A percentile compares a stretch with the other conserved stretches of the same genome.
Evolutionary conservation across 1,140 invertebrate genomes (phyloP).

Genomic region (Marisa cornuarietis): DNA sequence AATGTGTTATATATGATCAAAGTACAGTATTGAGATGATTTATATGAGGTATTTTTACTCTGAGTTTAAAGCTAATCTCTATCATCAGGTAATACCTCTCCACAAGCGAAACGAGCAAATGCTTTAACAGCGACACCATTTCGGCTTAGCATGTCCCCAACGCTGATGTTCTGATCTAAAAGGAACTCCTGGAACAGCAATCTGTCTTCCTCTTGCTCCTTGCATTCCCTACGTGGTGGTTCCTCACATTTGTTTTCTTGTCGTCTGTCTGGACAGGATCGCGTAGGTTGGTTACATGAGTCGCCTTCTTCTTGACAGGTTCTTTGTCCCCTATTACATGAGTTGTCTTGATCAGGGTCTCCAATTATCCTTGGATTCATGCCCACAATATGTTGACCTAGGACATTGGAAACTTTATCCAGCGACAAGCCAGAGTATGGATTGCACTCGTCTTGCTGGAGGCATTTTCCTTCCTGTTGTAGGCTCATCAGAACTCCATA

Average conservation of each 20-base stretch:
- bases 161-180: conserved; percentile 77
- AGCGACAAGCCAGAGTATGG: conserved; percentile 48
- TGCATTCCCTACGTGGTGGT: conserved; percentile 66
- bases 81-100: conserved; percentile 61
- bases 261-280: background rate
- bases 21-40: too few relatives aligned
- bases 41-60: too few relatives aligned
- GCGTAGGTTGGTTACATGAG: too few relatives aligned
- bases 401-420: conserved; percentile 73
- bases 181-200: conserved; percentile 89
- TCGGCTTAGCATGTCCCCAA: conserved; percentile 78
- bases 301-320: background rate
- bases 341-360: conserved; percentile 48
- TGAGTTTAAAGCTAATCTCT: too few relatives aligned
- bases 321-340: conserved; percentile 38
- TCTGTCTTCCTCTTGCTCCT: conserved; percentile 62
- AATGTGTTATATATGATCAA: too few relatives aligned
- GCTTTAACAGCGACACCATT: conserved; percentile 79
- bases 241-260: conserved; percentile 14
- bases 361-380: conserved; percentile 87
- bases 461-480: conserved; percentile 13
- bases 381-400: conserved; percentile 92
- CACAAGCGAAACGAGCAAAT: conserved; percentile 87
- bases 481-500: conserved; percentile 82
- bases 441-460: conserved; percentile 12